phyloP scores from a whole-genome alignment of 2,113 vertebrate species.

The Sturnira hondurensis region DNA sequence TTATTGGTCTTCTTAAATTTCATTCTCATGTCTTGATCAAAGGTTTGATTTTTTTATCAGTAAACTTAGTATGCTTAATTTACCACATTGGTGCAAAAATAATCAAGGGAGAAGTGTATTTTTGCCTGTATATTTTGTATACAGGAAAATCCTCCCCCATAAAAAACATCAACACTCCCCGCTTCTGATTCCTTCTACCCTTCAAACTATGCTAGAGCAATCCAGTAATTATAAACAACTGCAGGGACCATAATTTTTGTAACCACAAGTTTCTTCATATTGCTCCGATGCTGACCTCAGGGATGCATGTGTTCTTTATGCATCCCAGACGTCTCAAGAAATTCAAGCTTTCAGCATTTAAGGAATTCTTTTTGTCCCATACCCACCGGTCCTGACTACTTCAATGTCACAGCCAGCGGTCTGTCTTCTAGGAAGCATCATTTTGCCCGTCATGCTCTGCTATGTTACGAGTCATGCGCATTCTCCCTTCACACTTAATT shows the following conservation, averaged over 20 bases:
- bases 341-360: background rate
- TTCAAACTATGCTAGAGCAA: background rate
- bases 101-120: background rate
- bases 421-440: constrained; percentile 56
- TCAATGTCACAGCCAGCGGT: constrained; percentile 37
- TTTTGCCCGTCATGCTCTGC: constrained; percentile 37
- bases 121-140: too few species aligned
- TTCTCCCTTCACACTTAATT: constrained; percentile 67
- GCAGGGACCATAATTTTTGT: background rate
- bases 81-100: background rate
- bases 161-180: background rate
- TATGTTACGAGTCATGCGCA: constrained; percentile 46
- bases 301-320: background rate
- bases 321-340: background rate
- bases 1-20: background rate
- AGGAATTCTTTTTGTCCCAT: background rate
- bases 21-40: background rate
- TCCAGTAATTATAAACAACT: background rate
- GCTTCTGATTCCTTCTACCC: background rate
- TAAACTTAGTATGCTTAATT: background rate
- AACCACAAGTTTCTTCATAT: background rate
- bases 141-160: background rate
- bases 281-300: background rate
- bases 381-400: background rate
- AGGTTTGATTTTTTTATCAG: background rate